These are phyloP conservation scores for Epinotia ramella DNA, from an alignment of 2,888 invertebrate genomes.

Conservation along the genomic window DNA sequence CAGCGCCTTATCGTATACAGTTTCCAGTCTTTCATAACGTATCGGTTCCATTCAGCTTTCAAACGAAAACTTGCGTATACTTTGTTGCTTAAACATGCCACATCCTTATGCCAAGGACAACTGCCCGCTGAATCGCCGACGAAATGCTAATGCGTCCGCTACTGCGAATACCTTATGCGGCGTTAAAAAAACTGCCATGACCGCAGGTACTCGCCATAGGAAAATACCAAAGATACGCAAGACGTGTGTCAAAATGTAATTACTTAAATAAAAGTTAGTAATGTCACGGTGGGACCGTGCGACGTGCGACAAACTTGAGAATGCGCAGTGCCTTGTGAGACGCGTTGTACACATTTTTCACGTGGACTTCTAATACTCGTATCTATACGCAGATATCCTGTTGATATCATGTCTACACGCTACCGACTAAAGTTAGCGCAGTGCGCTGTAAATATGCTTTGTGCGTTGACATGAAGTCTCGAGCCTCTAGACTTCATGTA, in stretches of 20 bases:
- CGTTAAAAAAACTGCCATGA: slow-evolving; percentile 66
- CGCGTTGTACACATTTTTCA: neutral
- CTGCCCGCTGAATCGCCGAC: slow-evolving; percentile 68
- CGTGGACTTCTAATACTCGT: neutral
- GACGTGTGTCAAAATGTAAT: slow-evolving; percentile 55
- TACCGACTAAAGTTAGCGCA: neutral
- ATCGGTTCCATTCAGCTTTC: slow-evolving; percentile 40
- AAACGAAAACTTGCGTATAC: slow-evolving; percentile 62
- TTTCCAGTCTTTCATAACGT: slow-evolving; percentile 38
- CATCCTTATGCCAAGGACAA: slow-evolving; percentile 83
- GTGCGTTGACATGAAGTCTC: neutral
- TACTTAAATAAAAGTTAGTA: slow-evolving; percentile 39
- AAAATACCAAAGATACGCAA: slow-evolving; percentile 63
- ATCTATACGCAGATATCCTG: neutral
- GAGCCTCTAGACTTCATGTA: too few relatives aligned
- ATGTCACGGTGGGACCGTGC: neutral
- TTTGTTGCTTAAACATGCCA: slow-evolving; percentile 56
- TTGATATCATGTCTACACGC: neutral
- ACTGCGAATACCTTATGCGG: slow-evolving; percentile 78
- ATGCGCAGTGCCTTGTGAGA: neutral
- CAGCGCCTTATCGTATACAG: slow-evolving; percentile 26
- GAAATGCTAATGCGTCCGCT: slow-evolving; percentile 79
- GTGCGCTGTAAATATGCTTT: neutral
- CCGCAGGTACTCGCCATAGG: slow-evolving; percentile 59
- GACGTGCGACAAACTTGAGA: neutral